phyloP scores from a whole-genome alignment of 2,888 invertebrate species.

The Coelinius sp. region DNA sequence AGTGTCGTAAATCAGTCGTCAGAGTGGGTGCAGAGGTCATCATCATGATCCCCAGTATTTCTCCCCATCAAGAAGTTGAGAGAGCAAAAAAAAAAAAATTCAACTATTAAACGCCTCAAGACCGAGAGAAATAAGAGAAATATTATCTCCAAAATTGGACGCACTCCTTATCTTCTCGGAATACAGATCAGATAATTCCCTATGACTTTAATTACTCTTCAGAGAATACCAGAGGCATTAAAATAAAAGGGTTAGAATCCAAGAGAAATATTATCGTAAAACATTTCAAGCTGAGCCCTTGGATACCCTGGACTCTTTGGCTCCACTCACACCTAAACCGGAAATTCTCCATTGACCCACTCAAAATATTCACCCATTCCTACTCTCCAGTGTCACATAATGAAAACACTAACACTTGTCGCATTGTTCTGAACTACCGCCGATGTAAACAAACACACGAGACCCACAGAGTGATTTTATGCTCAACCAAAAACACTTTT shows the following conservation, averaged over 20 bases:
- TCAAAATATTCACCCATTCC: neutral
- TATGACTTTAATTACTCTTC: neutral
- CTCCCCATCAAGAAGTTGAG: neutral
- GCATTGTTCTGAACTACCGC: too few species aligned
- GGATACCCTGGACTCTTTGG: neutral
- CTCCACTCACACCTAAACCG: neutral
- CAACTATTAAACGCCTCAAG: neutral
- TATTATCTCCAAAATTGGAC: neutral
- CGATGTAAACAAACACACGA: neutral
- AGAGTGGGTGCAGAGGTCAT: neutral
- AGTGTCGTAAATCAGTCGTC: slow-evolving; percentile 17
- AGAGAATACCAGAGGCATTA: neutral
- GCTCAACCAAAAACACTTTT: neutral
- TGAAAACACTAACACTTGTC: neutral
- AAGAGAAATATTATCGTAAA: slow-evolving; percentile 6
- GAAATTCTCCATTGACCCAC: neutral
- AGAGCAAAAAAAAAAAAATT: neutral
- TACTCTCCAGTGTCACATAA: neutral
- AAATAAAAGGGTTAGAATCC: neutral
- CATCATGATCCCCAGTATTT: neutral
- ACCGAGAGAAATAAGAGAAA: neutral
- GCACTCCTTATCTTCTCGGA: neutral
- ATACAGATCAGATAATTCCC: neutral
- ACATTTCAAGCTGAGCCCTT: neutral
- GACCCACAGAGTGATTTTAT: neutral